Evolutionary conservation across 2,797 vertebrate genomes (phyloP).

Genomic region (Telmatherina bonti): DNA sequence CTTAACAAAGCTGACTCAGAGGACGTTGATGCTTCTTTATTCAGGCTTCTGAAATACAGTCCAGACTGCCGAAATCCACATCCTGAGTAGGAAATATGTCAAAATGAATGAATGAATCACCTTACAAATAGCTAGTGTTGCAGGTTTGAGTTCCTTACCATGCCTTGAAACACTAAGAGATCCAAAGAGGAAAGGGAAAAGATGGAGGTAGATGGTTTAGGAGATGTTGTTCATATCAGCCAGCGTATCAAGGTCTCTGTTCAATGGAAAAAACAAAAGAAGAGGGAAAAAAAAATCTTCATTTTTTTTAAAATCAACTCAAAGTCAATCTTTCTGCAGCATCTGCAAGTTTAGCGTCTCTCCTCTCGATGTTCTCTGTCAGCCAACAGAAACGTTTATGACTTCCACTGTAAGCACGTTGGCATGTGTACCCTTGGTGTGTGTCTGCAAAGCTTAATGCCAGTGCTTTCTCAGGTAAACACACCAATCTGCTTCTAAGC

Average conservation of each 20-base stretch:
- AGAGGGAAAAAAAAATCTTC: not conserved
- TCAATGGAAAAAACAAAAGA: constrained; percentile 17
- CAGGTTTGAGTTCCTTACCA: not conserved
- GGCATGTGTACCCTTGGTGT: constrained; percentile 14
- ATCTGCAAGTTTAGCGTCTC: constrained; percentile 3
- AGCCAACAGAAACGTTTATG: constrained; percentile 28
- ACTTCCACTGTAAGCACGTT: constrained; percentile 1
- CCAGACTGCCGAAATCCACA: not conserved
- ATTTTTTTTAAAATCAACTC: not conserved
- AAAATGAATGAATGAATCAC: not conserved
- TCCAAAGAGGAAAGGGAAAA: constrained; percentile 1
- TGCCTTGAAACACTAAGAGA: constrained; percentile 14
- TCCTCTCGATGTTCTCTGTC: constrained; percentile 8
- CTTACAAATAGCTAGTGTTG: not conserved
- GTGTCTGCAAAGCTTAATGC: constrained; percentile 11
- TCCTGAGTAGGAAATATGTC: not conserved
- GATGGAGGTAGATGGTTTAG: not conserved
- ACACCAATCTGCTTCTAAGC: constrained; percentile 27
- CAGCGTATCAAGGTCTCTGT: constrained; percentile 21
- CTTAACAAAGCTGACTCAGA: not conserved
- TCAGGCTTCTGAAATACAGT: not conserved
- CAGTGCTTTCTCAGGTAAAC: constrained; percentile 16
- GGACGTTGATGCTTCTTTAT: not conserved
- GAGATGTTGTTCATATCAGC: constrained; percentile 3
- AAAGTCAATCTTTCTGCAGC: not conserved